phyloP scores from a whole-genome alignment of 2,113 vertebrate genomes.

The Chaenogobius annularis region DNA sequence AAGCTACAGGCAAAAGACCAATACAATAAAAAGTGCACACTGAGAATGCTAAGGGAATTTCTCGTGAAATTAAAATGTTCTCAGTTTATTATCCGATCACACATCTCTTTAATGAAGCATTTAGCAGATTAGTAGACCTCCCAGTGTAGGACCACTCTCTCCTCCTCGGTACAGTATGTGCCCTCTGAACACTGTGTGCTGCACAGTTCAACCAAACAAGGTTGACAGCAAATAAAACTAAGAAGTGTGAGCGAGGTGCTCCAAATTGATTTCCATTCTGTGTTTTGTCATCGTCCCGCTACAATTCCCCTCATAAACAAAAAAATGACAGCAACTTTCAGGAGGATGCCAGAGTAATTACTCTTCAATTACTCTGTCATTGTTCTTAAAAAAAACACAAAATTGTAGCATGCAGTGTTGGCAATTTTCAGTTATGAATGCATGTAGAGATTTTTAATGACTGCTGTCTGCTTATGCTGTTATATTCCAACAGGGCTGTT shows the following conservation, averaged over 20 bases:
- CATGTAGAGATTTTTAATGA: slow-evolving; percentile 21
- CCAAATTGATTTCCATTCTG: slow-evolving; percentile 45
- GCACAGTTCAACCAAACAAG: slow-evolving; percentile 20
- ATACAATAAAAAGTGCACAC: no score
- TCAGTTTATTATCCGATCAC: no score
- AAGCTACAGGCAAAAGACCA: no score
- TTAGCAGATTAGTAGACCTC: no score
- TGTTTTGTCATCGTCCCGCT: slow-evolving; percentile 2
- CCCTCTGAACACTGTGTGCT: background rate
- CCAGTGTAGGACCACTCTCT: no score
- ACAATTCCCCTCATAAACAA: slow-evolving; percentile 29
- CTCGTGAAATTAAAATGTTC: no score
- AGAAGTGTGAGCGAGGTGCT: slow-evolving; percentile 21
- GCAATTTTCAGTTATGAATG: slow-evolving; percentile 48
- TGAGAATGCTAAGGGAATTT: no score
- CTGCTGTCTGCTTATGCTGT: slow-evolving; percentile 10
- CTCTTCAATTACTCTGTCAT: slow-evolving; percentile 39
- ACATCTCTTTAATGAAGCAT: no score
- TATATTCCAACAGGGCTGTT: slow-evolving; percentile 3
- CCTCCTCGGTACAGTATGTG: background rate
- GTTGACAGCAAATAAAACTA: slow-evolving; percentile 11
- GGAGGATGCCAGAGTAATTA: slow-evolving; percentile 51
- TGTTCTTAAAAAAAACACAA: slow-evolving; percentile 43
- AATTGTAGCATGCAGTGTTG: slow-evolving; percentile 19
- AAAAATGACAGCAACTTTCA: slow-evolving; percentile 47